These are phyloP conservation scores for Theretra japonica DNA, from an alignment of 2,888 invertebrate genomes.

Conservation along the genomic window DNA sequence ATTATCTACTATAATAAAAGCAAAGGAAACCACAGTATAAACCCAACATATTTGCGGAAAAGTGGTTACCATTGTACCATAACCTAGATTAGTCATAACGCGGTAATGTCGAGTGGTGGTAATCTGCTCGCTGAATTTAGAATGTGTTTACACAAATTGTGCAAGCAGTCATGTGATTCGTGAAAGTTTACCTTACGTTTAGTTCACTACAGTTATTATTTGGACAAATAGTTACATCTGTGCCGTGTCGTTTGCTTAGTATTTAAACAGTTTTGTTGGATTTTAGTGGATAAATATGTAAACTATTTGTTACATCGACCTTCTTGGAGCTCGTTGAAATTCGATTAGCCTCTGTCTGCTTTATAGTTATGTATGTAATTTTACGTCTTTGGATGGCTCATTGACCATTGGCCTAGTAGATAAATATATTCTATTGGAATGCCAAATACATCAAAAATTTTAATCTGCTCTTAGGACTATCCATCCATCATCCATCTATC, in stretches of 20 bases:
- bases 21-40: too few relatives aligned
- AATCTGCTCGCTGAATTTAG: conserved; percentile 22
- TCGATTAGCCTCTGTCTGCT: not conserved
- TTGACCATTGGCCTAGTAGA: too few relatives aligned
- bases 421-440: too few relatives aligned
- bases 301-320: not conserved
- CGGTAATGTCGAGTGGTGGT: conserved; percentile 27
- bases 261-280: not conserved
- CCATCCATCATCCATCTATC: too few relatives aligned
- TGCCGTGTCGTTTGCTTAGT: not conserved
- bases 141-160: conserved; percentile 1
- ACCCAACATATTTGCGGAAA: conserved; percentile 3
- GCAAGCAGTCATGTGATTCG: conserved; percentile 13
- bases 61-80: conserved; percentile 22
- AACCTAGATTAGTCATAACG: conserved; percentile 33
- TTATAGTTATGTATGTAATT: not conserved
- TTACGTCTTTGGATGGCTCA: not conserved
- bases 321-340: not conserved
- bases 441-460: too few relatives aligned
- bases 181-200: conserved; percentile 3
- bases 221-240: not conserved
- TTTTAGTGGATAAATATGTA: not conserved
- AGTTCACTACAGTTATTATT: conserved; percentile 1
- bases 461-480: too few relatives aligned
- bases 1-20: not conserved